phyloP scores from a whole-genome alignment of 2,797 vertebrate species.

The Micrastur ruficollis region DNA sequence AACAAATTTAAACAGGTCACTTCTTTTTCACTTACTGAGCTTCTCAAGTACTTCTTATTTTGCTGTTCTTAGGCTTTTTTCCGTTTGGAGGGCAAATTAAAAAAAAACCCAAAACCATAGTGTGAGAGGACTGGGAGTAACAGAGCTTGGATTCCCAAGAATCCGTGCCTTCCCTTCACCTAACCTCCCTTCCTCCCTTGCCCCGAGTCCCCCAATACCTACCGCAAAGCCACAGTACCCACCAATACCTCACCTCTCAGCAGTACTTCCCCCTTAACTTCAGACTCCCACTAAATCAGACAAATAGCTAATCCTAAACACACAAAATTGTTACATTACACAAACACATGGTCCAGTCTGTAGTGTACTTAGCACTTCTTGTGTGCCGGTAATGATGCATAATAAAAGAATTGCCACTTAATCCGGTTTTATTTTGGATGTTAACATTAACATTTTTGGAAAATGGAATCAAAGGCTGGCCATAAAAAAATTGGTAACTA shows the following conservation, averaged over 20 bases:
- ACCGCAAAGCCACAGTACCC: not conserved
- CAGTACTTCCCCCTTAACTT: not conserved
- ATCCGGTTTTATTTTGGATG: conserved; percentile 7
- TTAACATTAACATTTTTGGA: not conserved
- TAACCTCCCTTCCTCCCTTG: not conserved
- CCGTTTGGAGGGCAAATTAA: not conserved
- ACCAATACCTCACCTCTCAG: not conserved
- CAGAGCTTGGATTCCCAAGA: no score
- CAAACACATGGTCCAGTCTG: accelerated
- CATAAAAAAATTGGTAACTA: conserved; percentile 17
- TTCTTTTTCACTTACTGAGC: not conserved
- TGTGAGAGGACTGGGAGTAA: not conserved
- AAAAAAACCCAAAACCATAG: not conserved
- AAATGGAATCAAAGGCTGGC: conserved; percentile 35
- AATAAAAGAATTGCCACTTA: not conserved
- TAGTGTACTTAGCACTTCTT: not conserved
- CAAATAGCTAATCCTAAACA: not conserved
- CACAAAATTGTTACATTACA: not conserved
- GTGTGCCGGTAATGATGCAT: not conserved
- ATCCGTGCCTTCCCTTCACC: not conserved
- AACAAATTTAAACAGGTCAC: no score
- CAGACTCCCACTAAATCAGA: not conserved
- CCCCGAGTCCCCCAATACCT: accelerated
- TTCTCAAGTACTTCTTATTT: not conserved
- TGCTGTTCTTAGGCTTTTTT: not conserved